Conservation (phyloP, 2,797 vertebrate species). For the Triplophysa bombifrons region DNA sequence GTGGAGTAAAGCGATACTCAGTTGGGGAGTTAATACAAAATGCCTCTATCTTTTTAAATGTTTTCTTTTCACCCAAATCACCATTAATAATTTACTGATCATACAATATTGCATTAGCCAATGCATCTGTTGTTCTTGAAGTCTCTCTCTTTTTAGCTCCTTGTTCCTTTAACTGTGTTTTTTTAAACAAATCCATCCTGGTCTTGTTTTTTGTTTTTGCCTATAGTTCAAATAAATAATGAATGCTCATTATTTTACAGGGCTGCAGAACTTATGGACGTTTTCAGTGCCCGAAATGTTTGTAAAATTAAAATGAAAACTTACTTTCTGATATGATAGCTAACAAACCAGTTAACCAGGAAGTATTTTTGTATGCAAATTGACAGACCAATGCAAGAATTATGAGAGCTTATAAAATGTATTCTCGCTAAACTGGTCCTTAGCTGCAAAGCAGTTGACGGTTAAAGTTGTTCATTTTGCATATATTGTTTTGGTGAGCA, state of each 20-base stretch:
- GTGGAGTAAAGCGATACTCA: slow-evolving; percentile 42
- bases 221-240: slow-evolving; percentile 25
- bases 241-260: slow-evolving; percentile 3
- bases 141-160: slow-evolving; percentile 9
- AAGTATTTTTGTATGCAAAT: slow-evolving; percentile 51
- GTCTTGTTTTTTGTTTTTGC: slow-evolving; percentile 51
- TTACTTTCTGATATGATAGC: slow-evolving; percentile 10
- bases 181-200: slow-evolving; percentile 24
- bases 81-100: slow-evolving; percentile 27
- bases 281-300: slow-evolving; percentile 8
- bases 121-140: slow-evolving; percentile 28
- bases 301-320: slow-evolving; percentile 17
- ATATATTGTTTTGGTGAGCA: slow-evolving; percentile 5
- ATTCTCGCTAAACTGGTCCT: slow-evolving; percentile 15
- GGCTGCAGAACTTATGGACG: slow-evolving; percentile 33
- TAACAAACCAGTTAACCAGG: slow-evolving; percentile 14
- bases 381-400: neutral
- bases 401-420: neutral
- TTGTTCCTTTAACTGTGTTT: slow-evolving; percentile 43
- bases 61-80: slow-evolving; percentile 26
- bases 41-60: slow-evolving; percentile 37
- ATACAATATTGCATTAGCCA: slow-evolving; percentile 16
- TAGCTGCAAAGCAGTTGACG: slow-evolving; percentile 9
- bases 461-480: slow-evolving; percentile 2
- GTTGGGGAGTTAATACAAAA: slow-evolving; percentile 29